Evolutionary conservation across 2,797 vertebrate genomes (phyloP), one percentile per base, ranked within the genome.

Genomic region (Odontamblyopus lacepedii): DNA sequence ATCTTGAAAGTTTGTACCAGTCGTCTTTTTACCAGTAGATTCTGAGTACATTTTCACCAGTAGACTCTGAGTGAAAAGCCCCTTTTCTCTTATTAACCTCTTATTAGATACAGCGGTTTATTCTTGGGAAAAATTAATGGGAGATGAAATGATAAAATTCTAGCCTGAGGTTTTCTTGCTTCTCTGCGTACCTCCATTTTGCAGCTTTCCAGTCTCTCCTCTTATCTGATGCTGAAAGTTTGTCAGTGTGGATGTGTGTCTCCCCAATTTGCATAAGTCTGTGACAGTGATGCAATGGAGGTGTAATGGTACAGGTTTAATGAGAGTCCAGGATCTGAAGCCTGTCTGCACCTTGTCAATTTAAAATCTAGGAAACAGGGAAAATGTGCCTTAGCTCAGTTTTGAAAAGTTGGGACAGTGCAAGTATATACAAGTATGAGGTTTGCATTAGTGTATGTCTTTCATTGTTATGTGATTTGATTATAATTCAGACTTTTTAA

Each of bases 301-400:
- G 65, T 63, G 63, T 76, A 70, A 67, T 71, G 41, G 70, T 76
- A 61, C 67, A 16, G 51, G 18, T 78, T 48, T 88, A 81, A 81
- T 73, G 82, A 81, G 81, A 71, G 70, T 65, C 66, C 71, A 29
- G 78, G 82, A 87, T 89, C 81, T 83, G 15, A 80, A 73, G 70
- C 78, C 85, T 85, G 82, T 74, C 69, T 64, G 19, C 4, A 1
- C 59, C 51, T 50, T 63, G 38, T 50, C 26, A 72, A 79, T 69
- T 80, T 76, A 44, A 63, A 63, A 23, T 23, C 35, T 15, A 41
- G n/a, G 38, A 13, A 41, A 63, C 3, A 38, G 29, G 18, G 18
- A 38, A 32, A 63, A 35, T 9, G 30, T 63, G 27, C 38, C 32
- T 48, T n/a, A 32, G 19, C 61, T 19, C 18, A 32, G 30, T 63